phyloP scores from a whole-genome alignment of 2,797 vertebrate genomes.

The Spizella passerina region DNA sequence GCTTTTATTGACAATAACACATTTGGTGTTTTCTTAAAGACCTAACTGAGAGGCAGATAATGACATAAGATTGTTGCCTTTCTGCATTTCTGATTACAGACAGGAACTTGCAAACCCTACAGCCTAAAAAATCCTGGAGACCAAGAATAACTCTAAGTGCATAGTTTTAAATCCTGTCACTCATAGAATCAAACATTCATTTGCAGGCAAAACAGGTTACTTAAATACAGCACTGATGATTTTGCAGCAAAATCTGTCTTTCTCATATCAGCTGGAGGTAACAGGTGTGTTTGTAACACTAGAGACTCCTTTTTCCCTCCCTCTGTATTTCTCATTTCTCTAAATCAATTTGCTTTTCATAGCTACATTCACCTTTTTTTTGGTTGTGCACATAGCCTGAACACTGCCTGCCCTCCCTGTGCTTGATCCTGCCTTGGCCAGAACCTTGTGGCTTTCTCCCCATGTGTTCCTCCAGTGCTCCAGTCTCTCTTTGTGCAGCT shows the following conservation, averaged over 20 bases:
- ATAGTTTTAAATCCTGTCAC: neutral
- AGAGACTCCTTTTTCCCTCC: neutral
- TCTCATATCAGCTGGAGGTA: neutral
- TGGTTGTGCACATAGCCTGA: neutral
- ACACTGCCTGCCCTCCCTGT: neutral
- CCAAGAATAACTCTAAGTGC: neutral
- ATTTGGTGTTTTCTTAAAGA: slow-evolving; percentile 8
- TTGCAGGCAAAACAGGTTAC: neutral
- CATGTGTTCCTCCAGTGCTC: neutral
- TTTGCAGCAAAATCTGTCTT: neutral
- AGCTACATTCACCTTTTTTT: neutral
- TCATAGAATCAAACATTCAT: neutral
- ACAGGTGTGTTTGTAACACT: neutral
- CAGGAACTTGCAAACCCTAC: neutral
- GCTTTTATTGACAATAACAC: slow-evolving; percentile 14
- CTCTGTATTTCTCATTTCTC: neutral
- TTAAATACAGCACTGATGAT: neutral
- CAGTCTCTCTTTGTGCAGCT: neutral
- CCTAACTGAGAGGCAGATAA: neutral
- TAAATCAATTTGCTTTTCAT: neutral
- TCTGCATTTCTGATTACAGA: neutral
- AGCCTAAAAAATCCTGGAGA: neutral
- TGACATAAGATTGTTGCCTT: neutral
- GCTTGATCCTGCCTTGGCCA: neutral
- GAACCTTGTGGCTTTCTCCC: neutral